Evolutionary conservation across 2,888 invertebrate species (phyloP).

Genomic region (Blastobasis adustella): DNA sequence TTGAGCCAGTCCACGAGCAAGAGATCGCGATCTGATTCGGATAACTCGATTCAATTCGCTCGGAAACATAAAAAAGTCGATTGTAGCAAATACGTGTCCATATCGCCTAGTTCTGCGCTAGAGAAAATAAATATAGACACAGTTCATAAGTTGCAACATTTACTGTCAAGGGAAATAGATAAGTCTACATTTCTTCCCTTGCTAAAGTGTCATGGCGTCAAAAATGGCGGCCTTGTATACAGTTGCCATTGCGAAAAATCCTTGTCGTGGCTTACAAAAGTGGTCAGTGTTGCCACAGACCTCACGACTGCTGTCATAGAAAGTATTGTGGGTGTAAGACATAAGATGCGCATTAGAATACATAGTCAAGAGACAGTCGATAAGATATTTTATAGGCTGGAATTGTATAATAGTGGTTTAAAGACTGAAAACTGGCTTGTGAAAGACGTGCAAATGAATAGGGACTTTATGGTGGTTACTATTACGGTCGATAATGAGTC

Average conservation of each 20-base stretch:
- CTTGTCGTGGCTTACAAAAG: constrained; percentile 22
- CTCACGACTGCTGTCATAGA: constrained; percentile 12
- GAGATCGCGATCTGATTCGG: constrained; percentile 9
- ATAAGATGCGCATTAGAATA: constrained; percentile 27
- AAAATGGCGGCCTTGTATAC: constrained; percentile 36
- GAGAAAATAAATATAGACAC: constrained; percentile 13
- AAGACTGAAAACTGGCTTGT: constrained; percentile 25
- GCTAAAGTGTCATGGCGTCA: constrained; percentile 40
- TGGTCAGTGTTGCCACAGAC: constrained; percentile 10
- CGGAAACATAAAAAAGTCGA: constrained; percentile 11
- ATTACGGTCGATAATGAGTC: constrained; percentile 29
- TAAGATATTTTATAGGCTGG: constrained; percentile 27
- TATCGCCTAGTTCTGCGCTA: constrained; percentile 19
- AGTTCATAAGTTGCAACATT: constrained; percentile 20
- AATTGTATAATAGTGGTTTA: constrained; percentile 34
- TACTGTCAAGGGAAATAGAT: constrained; percentile 25
- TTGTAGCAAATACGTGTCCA: constrained; percentile 11
- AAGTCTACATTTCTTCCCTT: constrained; percentile 24
- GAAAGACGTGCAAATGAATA: constrained; percentile 23
- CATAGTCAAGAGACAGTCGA: constrained; percentile 21
- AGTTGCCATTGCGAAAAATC: constrained; percentile 34
- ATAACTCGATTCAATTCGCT: not conserved
- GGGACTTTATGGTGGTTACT: constrained; percentile 13
- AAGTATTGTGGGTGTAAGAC: constrained; percentile 1
- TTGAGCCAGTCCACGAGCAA: constrained; percentile 4